Conservation (phyloP, 2,797 vertebrate genomes). For the Myoxocephalus aenaeus region DNA sequence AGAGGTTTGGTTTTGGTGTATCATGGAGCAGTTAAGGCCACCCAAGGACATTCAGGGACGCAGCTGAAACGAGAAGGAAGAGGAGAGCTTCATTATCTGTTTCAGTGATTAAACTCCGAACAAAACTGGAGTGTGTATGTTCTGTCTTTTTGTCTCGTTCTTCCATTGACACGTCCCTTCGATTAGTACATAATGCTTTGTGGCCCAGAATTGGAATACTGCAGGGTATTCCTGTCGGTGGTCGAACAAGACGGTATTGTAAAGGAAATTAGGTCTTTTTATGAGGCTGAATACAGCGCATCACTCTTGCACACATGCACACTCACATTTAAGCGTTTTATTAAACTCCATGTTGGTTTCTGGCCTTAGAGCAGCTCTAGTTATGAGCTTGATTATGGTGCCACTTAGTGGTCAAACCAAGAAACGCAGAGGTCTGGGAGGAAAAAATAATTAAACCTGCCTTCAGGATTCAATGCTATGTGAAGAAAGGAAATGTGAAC, state of each 20-base stretch:
- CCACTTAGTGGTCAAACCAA: conserved; percentile 57
- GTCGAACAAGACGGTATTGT: not conserved
- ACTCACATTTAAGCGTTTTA: not conserved
- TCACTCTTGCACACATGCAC: not conserved
- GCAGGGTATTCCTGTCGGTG: not conserved
- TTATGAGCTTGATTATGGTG: conserved; percentile 33
- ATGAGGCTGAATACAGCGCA: not conserved
- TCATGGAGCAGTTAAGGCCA: conserved; percentile 68
- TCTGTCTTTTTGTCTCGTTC: conserved; percentile 52
- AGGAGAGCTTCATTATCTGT: conserved; percentile 78
- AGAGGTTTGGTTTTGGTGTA: conserved; percentile 65
- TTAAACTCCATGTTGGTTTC: not conserved
- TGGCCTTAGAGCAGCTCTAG: not conserved
- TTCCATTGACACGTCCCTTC: not conserved
- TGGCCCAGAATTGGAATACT: not conserved
- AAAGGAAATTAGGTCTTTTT: not conserved
- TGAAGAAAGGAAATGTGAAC: not conserved
- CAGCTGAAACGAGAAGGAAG: conserved; percentile 78
- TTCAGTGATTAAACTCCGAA: conserved; percentile 85
- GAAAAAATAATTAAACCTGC: not conserved
- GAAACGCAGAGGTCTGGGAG: conserved; percentile 23
- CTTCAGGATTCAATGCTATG: not conserved
- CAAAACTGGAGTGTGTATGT: conserved; percentile 74
- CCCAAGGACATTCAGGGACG: conserved; percentile 83
- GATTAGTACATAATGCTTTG: not conserved